Base-by-base conservation (phyloP, 1,140 invertebrate species). In the Proales similis region DNA sequence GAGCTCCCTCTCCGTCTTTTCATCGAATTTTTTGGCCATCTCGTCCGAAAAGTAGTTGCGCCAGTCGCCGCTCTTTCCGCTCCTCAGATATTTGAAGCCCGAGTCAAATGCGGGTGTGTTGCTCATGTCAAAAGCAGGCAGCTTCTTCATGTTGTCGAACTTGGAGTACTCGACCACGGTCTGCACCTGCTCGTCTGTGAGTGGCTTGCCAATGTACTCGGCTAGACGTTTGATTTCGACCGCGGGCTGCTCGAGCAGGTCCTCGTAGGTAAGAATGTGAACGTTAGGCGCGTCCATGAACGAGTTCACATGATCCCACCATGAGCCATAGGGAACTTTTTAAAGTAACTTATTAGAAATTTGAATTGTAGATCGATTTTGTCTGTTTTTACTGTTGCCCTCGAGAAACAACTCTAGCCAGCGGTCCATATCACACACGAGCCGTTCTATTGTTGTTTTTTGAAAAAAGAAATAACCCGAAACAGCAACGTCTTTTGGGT, bases 281-380 rank as follows among this genome's bases (percentile, higher is more conserved):
- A 29, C 32, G 17, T 47, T 47, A 0, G 46, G 46, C 27, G 32
- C 26, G 4, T 47, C 19, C 4, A 20, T 6, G 32, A 47, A 47
- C 46, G 46, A 47, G 17, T 47, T 19, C 2, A 47, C 46, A 24
- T 47, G 46, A 1, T 26, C 27, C 46, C 46, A 47, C 46, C 46
- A 47, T 22, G 46, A 29, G 7, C 46, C 46, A 47, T 47, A 47
- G n/a, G n/a, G n/a, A n/a, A n/a, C n/a, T n/a, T n/a, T n/a, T n/a
- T n/a, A n/a, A n/a, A n/a, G n/a, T n/a, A n/a, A n/a, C n/a, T n/a
- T n/a, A n/a, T n/a, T n/a, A n/a, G n/a, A n/a, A n/a, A n/a, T n/a
- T n/a, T n/a, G n/a, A n/a, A n/a, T n/a, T n/a, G n/a, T n/a, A n/a
- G n/a, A n/a, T n/a, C n/a, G n/a, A n/a, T n/a, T n/a, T n/a, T n/a